phyloP scores from a whole-genome alignment of 2,113 vertebrate genomes.

The Gila orcuttii region DNA sequence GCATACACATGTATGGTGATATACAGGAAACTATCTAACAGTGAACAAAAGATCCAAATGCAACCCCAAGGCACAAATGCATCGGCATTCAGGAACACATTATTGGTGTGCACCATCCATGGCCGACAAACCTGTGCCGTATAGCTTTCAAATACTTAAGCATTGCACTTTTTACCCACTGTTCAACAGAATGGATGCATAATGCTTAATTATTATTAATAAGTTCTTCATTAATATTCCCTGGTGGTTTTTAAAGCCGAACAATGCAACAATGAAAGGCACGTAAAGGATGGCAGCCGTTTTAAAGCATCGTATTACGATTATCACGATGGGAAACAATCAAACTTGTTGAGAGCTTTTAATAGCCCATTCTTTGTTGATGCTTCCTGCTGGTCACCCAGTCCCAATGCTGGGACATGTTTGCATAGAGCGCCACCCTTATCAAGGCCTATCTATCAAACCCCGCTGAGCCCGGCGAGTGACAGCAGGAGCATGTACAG shows the following conservation, averaged over 20 bases:
- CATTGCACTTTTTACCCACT: neutral
- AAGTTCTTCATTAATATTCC: neutral
- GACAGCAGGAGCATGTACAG: slow-evolving; percentile 56
- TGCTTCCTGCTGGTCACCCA: slow-evolving; percentile 49
- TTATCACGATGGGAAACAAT: slow-evolving; percentile 48
- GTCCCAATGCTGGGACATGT: slow-evolving; percentile 39
- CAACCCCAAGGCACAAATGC: slow-evolving; percentile 39
- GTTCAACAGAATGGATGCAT: neutral
- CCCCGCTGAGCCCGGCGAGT: slow-evolving; percentile 50
- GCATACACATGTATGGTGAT: slow-evolving; percentile 56
- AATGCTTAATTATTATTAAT: slow-evolving; percentile 10
- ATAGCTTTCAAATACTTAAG: neutral
- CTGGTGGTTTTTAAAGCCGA: neutral
- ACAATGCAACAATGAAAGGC: slow-evolving; percentile 55
- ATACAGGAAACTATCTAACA: slow-evolving; percentile 40
- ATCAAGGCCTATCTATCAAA: slow-evolving; percentile 54
- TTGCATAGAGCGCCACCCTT: slow-evolving; percentile 55
- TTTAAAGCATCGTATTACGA: slow-evolving; percentile 16
- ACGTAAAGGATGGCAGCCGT: slow-evolving; percentile 6
- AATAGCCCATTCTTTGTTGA: slow-evolving; percentile 50
- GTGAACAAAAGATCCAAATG: slow-evolving; percentile 50
- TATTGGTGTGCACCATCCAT: slow-evolving; percentile 8
- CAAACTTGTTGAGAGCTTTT: slow-evolving; percentile 41
- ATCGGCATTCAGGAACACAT: slow-evolving; percentile 21
- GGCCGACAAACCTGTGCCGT: slow-evolving; percentile 14